Percentiles rank a stretch among this genome's conserved stretches.
These are phyloP conservation scores for Arremon aurantiirostris DNA, from an alignment of 2,797 vertebrate species.

Conservation along the genomic window DNA sequence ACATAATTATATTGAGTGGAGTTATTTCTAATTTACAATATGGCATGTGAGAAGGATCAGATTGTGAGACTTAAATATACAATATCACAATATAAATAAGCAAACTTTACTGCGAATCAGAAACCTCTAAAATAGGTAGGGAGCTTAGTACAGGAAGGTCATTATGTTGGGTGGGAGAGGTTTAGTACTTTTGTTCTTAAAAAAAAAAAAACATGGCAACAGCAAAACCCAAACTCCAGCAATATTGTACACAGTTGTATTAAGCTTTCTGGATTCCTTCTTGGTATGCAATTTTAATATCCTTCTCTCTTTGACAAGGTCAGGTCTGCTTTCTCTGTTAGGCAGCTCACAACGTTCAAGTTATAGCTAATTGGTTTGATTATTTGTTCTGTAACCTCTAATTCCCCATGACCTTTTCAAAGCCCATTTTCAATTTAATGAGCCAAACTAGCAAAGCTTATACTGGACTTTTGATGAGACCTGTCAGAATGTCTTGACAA, in stretches of 20 bases:
- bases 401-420: slow-evolving; percentile 56
- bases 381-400: slow-evolving; percentile 64
- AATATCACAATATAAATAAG: neutral
- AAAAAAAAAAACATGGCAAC: neutral
- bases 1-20: neutral
- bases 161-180: neutral
- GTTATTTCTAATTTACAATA: neutral
- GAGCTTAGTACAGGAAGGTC: neutral
- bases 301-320: slow-evolving; percentile 9
- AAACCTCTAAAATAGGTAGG: neutral
- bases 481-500: slow-evolving; percentile 48
- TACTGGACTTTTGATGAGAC: slow-evolving; percentile 40
- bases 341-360: slow-evolving; percentile 40
- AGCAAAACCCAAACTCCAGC: neutral
- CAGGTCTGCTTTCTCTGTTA: slow-evolving; percentile 51
- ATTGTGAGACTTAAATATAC: neutral
- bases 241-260: neutral
- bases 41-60: neutral
- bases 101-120: neutral
- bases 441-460: slow-evolving; percentile 56
- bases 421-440: slow-evolving; percentile 65
- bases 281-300: slow-evolving; percentile 34
- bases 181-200: neutral
- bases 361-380: slow-evolving; percentile 70
- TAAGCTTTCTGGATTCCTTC: neutral